A percentile compares a stretch with the other conserved stretches of the same genome.
These are phyloP conservation scores for Phlogophora meticulosa DNA, from an alignment of 2,888 invertebrate genomes.

Conservation along the genomic window DNA sequence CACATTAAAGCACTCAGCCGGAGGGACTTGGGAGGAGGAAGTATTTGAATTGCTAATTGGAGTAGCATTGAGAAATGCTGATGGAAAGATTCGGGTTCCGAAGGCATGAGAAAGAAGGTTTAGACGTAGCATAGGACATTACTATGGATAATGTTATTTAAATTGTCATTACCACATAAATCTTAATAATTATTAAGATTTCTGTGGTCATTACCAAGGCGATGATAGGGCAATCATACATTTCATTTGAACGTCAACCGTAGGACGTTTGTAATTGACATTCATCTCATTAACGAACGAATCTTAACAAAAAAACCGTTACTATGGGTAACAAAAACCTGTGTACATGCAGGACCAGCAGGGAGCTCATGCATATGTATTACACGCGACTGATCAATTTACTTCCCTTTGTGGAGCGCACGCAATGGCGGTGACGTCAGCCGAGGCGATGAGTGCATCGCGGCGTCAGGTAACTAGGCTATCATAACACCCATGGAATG, in stretches of 20 bases:
- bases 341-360: conserved; percentile 18
- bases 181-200: no score
- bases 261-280: not conserved
- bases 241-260: not conserved
- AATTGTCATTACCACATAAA: no score
- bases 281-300: not conserved
- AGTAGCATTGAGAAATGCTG: conserved; percentile 58
- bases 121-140: not conserved
- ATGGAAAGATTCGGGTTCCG: conserved; percentile 47
- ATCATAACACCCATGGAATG: not conserved
- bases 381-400: conserved; percentile 37
- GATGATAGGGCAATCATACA: not conserved
- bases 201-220: no score
- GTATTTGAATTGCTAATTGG: conserved; percentile 81
- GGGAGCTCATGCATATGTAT: conserved; percentile 33
- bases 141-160: not conserved
- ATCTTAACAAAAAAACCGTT: conserved; percentile 5
- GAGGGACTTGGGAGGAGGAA: conserved; percentile 35
- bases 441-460: not conserved
- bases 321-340: conserved; percentile 14
- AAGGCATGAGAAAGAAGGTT: conserved; percentile 11
- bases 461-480: not conserved
- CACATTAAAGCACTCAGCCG: conserved; percentile 59
- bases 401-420: conserved; percentile 27
- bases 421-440: conserved; percentile 21